phyloP scores from a whole-genome alignment of 92 coral and sea anemone species.

The Umimayanthus chanpuru region DNA sequence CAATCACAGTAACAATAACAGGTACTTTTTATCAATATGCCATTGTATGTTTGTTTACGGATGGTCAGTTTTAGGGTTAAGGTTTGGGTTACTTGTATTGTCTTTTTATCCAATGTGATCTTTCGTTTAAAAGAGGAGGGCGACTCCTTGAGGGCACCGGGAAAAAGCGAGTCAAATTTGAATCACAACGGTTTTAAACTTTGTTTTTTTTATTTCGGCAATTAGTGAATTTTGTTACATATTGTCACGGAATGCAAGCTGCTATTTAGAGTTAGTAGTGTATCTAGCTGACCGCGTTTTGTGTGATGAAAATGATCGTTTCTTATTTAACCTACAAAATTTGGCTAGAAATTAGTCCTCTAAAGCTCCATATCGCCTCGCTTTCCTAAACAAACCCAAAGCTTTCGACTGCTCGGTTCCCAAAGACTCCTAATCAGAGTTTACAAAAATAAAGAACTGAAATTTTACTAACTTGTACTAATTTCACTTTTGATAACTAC shows the following conservation, averaged over 20 bases:
- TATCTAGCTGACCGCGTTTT: background rate
- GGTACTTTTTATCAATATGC: too few relatives aligned
- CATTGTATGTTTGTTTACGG: too few relatives aligned
- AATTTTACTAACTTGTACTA: background rate
- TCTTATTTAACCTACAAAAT: conserved; percentile 22
- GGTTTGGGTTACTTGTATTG: too few relatives aligned
- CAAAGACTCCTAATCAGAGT: conserved; percentile 19
- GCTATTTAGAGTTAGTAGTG: conserved; percentile 6
- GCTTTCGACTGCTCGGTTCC: background rate
- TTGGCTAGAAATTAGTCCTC: background rate
- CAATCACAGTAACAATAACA: too few relatives aligned
- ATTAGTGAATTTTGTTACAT: conserved; percentile 29
- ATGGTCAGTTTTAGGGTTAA: too few relatives aligned
- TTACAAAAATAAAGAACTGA: conserved; percentile 31
- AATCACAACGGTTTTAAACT: background rate
- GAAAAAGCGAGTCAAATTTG: background rate
- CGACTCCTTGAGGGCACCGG: too few relatives aligned
- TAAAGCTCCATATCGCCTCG: background rate
- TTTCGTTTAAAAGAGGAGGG: too few relatives aligned
- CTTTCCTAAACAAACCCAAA: background rate
- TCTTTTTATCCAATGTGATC: too few relatives aligned
- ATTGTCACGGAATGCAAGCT: conserved; percentile 36
- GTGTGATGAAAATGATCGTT: background rate
- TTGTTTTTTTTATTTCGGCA: conserved; percentile 33
- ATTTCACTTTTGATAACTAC: conserved; percentile 6